Evolutionary conservation across 1,140 invertebrate species (phyloP), one percentile per base, ranked within the genome.

Genomic region (Rhagoletis pomonella): DNA sequence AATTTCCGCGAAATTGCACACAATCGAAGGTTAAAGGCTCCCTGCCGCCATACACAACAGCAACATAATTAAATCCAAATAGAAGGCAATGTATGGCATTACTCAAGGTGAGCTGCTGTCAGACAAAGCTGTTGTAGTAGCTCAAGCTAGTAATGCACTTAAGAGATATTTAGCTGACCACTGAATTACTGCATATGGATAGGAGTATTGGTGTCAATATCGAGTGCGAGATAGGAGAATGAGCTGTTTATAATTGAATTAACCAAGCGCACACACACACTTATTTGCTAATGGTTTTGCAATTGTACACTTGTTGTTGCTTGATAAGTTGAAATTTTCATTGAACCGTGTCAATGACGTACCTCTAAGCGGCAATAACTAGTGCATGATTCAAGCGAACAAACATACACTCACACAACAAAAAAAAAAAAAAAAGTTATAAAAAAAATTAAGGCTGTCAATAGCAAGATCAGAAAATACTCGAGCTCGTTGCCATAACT

Each of bases 311-410:
- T 73, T 69, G 65, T 65, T 29, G 19, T 42, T 0, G 65, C 39
- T 73, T 44, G 42, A 44, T 44, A 39, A 44, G 39, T 73, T 44
- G 17, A 47, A 3, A 47, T 73, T 73, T 73, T 73, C 67, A 73
- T 73, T 73, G 67, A 47, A 73, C 42, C 17, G 42, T 39, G 5
- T 73, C 67, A 73, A 73, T 73, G 67, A 47, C 42, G 39, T 17
- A 1, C 29, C 64, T 10, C 9, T 2, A 14, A 14, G 12, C 44
- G 67, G 4, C 67, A 73, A 73, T 73, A 73, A 73, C 44, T 73
- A 73, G 67, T 47, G 67, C 67, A 73, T 73, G 67, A 73, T 42
- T 73, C 67, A 73, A 73, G 39, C 17, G 12, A 10, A 73, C 67
- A 44, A 4, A 73, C 42, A 73, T 42, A 47, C 67, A 5, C 60